Evolutionary conservation across 1,140 invertebrate species (phyloP).

Genomic region (Drosophila azteca): DNA sequence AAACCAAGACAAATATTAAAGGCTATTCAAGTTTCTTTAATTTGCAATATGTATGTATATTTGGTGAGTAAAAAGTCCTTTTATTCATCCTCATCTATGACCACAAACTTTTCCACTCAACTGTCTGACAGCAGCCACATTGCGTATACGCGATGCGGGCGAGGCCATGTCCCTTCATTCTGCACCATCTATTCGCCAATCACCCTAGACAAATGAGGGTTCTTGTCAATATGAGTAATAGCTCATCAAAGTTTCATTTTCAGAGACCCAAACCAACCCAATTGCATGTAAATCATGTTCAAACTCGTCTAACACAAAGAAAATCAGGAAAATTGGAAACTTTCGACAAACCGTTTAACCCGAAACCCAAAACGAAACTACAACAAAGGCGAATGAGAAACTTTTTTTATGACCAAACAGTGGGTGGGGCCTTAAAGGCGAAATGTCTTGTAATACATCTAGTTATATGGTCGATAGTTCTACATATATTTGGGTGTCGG

Average conservation of each 20-base stretch:
- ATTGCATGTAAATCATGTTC: slow-evolving; percentile 49
- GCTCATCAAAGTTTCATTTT: slow-evolving; percentile 78
- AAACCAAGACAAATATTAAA: too few species aligned
- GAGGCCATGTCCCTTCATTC: slow-evolving; percentile 1
- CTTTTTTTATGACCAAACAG: slow-evolving; percentile 32
- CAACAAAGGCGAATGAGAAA: slow-evolving; percentile 25
- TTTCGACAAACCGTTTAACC: slow-evolving; percentile 54
- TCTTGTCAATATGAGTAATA: slow-evolving; percentile 77
- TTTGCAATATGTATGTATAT: too few species aligned
- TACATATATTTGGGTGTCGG: neutral
- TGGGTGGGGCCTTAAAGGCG: slow-evolving; percentile 10
- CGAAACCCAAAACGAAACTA: slow-evolving; percentile 47
- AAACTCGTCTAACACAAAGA: slow-evolving; percentile 16
- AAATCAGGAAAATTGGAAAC: slow-evolving; percentile 42
- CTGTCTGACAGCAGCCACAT: slow-evolving; percentile 8
- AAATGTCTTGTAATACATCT: slow-evolving; percentile 42
- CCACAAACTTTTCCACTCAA: slow-evolving; percentile 30
- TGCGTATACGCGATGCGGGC: slow-evolving; percentile 39
- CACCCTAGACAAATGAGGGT: slow-evolving; percentile 62
- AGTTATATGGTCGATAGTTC: slow-evolving; percentile 9
- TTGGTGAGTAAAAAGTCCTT: too few species aligned
- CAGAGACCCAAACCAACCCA: slow-evolving; percentile 9
- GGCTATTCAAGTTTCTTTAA: too few species aligned
- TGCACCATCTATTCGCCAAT: slow-evolving; percentile 29
- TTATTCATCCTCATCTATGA: slow-evolving; percentile 11